phyloP scores from a whole-genome alignment of 1,140 invertebrate species.

The Oreohelix idahoensis region DNA sequence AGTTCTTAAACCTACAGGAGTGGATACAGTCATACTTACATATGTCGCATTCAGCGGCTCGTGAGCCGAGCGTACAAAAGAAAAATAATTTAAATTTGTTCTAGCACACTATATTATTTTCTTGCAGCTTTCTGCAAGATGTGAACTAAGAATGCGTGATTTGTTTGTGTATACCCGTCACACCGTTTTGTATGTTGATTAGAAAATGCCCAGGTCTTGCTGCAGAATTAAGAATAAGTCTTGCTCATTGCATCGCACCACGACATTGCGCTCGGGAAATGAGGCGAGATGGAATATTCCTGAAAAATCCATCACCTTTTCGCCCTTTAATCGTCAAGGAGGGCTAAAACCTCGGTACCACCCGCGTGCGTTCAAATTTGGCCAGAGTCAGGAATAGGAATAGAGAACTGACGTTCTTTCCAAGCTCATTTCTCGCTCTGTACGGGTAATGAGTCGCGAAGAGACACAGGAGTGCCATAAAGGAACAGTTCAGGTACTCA shows the following conservation, averaged over 20 bases:
- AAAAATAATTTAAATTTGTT: background rate
- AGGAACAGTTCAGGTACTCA: constrained; percentile 21
- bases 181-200: constrained; percentile 21
- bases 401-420: background rate
- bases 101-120: background rate
- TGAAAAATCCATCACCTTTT: constrained; percentile 9
- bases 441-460: constrained; percentile 18
- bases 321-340: background rate
- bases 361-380: background rate
- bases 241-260: background rate
- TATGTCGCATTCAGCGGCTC: background rate
- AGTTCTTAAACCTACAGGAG: background rate
- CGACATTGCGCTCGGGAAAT: constrained; percentile 15
- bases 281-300: constrained; percentile 13
- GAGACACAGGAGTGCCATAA: background rate
- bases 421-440: background rate
- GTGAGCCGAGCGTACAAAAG: background rate
- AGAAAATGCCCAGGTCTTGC: background rate
- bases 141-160: background rate
- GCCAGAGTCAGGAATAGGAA: background rate
- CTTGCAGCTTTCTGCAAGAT: background rate
- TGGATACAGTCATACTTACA: background rate
- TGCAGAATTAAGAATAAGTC: background rate
- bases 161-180: background rate
- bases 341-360: background rate